Evolutionary conservation across 2,113 vertebrate genomes (phyloP), one percentile per base, ranked within the genome.

Genomic region (Rallus limicola): DNA sequence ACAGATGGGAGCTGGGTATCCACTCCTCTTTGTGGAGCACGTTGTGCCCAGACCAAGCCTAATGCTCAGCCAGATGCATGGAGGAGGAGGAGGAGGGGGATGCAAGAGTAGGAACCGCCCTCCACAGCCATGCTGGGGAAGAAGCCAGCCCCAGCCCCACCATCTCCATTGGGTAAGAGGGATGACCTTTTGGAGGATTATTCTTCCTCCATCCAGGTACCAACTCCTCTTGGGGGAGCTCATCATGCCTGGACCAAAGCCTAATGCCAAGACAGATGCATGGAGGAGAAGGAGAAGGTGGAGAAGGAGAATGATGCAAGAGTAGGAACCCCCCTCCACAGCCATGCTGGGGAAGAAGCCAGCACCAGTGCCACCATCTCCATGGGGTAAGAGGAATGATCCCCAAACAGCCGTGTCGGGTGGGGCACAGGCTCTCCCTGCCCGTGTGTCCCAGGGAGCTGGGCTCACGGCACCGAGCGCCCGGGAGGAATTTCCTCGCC

Each of bases 381-480:
- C 50, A 3, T 2, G 3, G 4, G 18, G 13, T 65, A 65, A 48
- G 8, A 23, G 48, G 48, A 23, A 19, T 44, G 33, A 13, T 28
- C 58, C 48, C 74, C 21, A 13, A 46, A 26, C 8, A 67, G 12
- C 21, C 0, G 0, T 3, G 23, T 10, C 62, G 21, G 3, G 3
- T 25, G 38, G 40, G 23, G 56, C 2, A 0, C 50, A 20, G 36
- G 68, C 16, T 48, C 40, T 31, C 80, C 48, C 9, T 2, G 24
- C 48, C 52, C 2, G 0, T 6, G 2, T 1, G 14, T 40, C 69
- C 50, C 1, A 2, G 28, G 42, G 18, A 74, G 15, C 0, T 0
- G 36, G 59, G 55, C 34, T 62, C 26, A 0, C 6, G 5, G 76
- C 64, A 76, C 23, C 0, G 0, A 71, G 46, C 85, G 20, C 40